Conservation (phyloP, 2,797 vertebrate species). For the Thripadectes ignobilis region DNA sequence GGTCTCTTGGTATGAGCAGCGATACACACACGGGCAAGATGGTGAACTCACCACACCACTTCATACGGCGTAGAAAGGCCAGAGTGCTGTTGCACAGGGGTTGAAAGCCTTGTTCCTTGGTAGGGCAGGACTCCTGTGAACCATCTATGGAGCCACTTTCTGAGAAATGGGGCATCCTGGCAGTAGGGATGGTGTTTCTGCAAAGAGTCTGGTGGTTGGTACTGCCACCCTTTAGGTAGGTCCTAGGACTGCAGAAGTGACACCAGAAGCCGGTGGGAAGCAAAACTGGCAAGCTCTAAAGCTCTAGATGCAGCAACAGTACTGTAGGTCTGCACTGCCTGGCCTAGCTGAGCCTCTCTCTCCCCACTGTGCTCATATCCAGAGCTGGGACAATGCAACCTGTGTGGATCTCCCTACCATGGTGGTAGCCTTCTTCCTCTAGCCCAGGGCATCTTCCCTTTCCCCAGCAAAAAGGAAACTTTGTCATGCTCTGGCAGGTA, state of each 20-base stretch:
- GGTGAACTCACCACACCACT: not conserved
- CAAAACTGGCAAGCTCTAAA: not conserved
- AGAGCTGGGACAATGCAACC: not conserved
- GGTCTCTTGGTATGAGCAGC: not conserved
- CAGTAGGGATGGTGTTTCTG: not conserved
- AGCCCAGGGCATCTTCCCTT: not conserved
- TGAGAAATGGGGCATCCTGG: not conserved
- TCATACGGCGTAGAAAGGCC: accelerated
- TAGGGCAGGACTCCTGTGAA: not conserved
- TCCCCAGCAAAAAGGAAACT: not conserved
- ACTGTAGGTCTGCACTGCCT: not conserved
- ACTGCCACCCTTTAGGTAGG: not conserved
- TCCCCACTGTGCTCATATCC: not conserved
- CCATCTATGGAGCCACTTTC: not conserved
- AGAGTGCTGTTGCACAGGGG: not conserved
- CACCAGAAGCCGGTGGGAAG: not conserved
- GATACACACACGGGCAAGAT: accelerated
- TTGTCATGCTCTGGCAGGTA: not conserved
- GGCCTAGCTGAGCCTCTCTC: not conserved
- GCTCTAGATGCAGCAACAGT: not conserved
- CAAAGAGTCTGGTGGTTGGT: not conserved
- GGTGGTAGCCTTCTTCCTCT: not conserved
- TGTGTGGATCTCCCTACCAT: not conserved
- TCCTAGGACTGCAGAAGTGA: not conserved
- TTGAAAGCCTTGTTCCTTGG: not conserved